Base-by-base conservation (phyloP, 2,888 invertebrate species). In the Zygothrica quintamaculata region DNA sequence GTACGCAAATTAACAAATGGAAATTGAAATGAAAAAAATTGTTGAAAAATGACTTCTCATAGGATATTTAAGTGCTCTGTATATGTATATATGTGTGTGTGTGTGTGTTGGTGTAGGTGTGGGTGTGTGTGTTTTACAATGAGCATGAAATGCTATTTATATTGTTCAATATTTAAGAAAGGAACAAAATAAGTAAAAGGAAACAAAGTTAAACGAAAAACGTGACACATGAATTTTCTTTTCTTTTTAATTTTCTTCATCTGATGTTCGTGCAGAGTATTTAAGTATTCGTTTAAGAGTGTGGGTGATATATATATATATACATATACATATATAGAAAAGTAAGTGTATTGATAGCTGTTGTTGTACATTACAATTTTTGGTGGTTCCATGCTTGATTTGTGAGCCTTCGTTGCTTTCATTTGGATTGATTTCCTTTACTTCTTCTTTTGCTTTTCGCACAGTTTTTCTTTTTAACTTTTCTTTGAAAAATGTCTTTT, bases 341-440 rank as follows among this genome's bases (percentile, higher is more conserved):
- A 22, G 18, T 22, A 22, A 22, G 18, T 22, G 18, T 39, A 36
- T 48, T 50, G 46, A 58, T 25, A 61, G 31, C 37, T 31, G 8
- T 55, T 43, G 60, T 68, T 76, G 87, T 88, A 86, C 88, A 84
- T 81, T 81, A 81, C 80, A 81, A 81, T 81, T 81, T 81, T 81
- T n/a, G 88, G 77, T 47, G 88, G 77, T 47, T 86, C 88, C 81
- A 88, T 76, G 78, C 50, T 73, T 48, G 87, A 57, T 78, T 84
- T 79, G 74, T 68, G 84, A 59, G 75, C 29, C 62, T 73, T 65
- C 60, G 65, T 69, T 62, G 81, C 55, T 77, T 77, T 73, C 62
- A 77, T 77, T 57, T 42, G 52, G 42, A 22, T 37, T 34, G 64
- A 31, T 43, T 52, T 36, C 31, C 36, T 13, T 12, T 22, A 52